Percentiles rank a stretch among this genome's conserved stretches.
Evolutionary conservation across 2,888 invertebrate genomes (phyloP).

Genomic region (Margaritifera margaritifera): DNA sequence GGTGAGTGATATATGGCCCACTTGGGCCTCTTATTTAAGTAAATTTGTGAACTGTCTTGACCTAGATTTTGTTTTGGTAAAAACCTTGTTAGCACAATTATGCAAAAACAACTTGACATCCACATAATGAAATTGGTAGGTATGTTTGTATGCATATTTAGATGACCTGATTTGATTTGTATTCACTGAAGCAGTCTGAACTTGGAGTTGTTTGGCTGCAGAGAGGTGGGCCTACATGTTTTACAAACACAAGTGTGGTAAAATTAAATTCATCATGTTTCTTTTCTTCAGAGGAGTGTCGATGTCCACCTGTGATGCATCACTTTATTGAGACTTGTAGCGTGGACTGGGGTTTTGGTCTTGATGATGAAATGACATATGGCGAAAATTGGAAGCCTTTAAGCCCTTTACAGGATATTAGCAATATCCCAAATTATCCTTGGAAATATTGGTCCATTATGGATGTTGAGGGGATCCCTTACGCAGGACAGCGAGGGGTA

Average conservation of each 20-base stretch:
- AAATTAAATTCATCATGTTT: not conserved
- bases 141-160: no score
- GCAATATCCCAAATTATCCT: constrained; percentile 25
- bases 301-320: constrained; percentile 25
- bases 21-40: no score
- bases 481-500: constrained; percentile 45
- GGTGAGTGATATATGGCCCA: no score
- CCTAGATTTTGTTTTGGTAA: no score
- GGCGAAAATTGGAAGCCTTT: constrained; percentile 36
- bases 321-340: constrained; percentile 34
- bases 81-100: no score
- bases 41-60: no score
- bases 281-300: constrained; percentile 36
- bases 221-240: no score
- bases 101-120: no score
- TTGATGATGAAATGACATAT: constrained; percentile 36
- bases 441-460: constrained; percentile 47
- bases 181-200: no score
- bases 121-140: no score
- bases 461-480: constrained; percentile 52
- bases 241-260: not conserved
- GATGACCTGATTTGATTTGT: no score
- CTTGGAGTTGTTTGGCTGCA: no score
- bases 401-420: not conserved
- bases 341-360: constrained; percentile 38